Conservation (phyloP, 2,797 vertebrate genomes). For the Zalophus californianus region DNA sequence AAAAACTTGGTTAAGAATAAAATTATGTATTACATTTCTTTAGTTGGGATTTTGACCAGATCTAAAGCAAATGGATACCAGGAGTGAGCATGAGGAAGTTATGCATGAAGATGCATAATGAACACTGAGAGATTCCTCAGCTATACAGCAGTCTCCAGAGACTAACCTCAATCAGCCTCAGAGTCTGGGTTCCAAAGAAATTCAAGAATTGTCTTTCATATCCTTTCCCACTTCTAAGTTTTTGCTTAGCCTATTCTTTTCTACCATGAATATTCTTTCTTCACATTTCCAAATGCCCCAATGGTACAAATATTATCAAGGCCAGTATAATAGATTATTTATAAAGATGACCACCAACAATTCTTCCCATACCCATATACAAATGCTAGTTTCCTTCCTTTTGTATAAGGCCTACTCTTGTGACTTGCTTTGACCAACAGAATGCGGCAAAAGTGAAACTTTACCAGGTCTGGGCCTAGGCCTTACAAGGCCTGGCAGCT, state of each 20-base stretch:
- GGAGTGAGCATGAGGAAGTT: background rate
- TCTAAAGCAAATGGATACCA: background rate
- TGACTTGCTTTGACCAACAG: background rate
- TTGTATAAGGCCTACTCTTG: background rate
- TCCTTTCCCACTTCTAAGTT: background rate
- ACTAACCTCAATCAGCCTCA: background rate
- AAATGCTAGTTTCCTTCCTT: background rate
- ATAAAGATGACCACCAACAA: background rate
- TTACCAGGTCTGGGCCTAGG: background rate
- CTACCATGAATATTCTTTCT: background rate
- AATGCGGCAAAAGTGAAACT: background rate
- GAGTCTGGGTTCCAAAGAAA: background rate
- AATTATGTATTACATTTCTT: background rate
- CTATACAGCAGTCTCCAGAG: background rate
- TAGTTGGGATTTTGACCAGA: background rate
- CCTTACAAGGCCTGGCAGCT: background rate
- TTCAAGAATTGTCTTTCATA: background rate
- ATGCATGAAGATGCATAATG: background rate
- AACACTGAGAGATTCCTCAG: background rate
- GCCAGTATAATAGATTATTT: background rate
- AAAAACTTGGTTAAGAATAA: background rate
- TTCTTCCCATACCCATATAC: background rate
- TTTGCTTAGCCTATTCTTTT: background rate
- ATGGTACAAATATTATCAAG: conserved; percentile 3
- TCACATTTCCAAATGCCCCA: background rate